Evolutionary conservation across 2,797 vertebrate species (phyloP).

Genomic region (Lateolabrax maculatus): DNA sequence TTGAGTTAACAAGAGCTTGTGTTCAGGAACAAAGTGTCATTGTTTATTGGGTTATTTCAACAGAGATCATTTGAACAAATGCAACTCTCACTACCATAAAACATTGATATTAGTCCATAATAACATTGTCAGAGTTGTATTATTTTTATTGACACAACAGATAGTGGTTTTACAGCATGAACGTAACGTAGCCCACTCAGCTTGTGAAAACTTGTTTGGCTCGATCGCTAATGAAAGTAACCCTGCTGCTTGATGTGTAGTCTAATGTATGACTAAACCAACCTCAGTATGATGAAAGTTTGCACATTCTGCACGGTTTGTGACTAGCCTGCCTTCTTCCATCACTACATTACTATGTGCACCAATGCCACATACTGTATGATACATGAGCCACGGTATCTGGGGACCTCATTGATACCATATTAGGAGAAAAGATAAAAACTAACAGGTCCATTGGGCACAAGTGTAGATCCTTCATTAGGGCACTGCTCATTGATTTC

Average conservation of each 20-base stretch:
- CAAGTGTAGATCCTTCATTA: conserved; percentile 83
- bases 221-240: conserved; percentile 66
- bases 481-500: conserved; percentile 84
- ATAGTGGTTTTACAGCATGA: conserved; percentile 45
- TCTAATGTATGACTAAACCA: conserved; percentile 45
- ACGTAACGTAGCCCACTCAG: conserved; percentile 42
- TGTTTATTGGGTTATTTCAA: conserved; percentile 60
- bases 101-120: conserved; percentile 48
- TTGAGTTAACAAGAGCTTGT: conserved; percentile 44
- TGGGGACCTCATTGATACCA: conserved; percentile 74
- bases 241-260: conserved; percentile 60
- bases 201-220: conserved; percentile 53
- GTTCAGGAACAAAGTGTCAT: conserved; percentile 39
- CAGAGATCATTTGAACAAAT: conserved; percentile 56
- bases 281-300: conserved; percentile 45
- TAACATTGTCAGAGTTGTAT: conserved; percentile 50
- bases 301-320: conserved; percentile 46
- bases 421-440: conserved; percentile 79
- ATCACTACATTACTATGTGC: conserved; percentile 35
- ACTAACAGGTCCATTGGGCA: conserved; percentile 80
- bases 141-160: conserved; percentile 57
- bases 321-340: conserved; percentile 17
- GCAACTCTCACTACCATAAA: conserved; percentile 44
- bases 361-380: conserved; percentile 57
- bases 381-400: conserved; percentile 64